Evolutionary conservation across 2,888 invertebrate genomes (phyloP).

Genomic region (Agrochola lychnidis): DNA sequence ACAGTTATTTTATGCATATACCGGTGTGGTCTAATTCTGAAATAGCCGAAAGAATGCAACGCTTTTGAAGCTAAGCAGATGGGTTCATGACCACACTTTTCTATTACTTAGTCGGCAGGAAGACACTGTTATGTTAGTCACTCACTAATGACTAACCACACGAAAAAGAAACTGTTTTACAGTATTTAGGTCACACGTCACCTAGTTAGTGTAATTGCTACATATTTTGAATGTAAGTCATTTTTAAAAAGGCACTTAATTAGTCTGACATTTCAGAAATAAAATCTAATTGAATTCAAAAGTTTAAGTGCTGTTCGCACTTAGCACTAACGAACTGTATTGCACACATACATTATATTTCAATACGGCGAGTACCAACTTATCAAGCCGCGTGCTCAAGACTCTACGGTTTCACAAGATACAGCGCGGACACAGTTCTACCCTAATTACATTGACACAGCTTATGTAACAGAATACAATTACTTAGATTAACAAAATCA

Average conservation of each 20-base stretch:
- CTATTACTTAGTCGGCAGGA: background rate
- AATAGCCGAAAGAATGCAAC: too few species aligned
- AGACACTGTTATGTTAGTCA: too few species aligned
- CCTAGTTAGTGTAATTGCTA: background rate
- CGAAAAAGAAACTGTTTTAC: background rate
- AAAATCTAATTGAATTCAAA: background rate
- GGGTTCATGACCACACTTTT: background rate
- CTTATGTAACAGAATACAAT: constrained; percentile 57
- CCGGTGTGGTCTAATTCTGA: too few species aligned
- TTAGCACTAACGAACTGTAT: background rate
- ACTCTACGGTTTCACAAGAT: constrained; percentile 47
- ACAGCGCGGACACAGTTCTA: constrained; percentile 34
- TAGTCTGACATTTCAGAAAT: background rate
- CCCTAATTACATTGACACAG: constrained; percentile 52
- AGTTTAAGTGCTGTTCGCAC: background rate
- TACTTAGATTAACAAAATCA: constrained; percentile 54
- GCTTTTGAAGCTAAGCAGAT: background rate
- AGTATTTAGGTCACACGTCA: background rate
- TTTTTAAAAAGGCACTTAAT: background rate
- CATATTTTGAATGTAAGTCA: too few species aligned
- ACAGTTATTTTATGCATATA: too few species aligned
- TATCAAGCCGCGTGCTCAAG: constrained; percentile 17
- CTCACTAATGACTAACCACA: too few species aligned
- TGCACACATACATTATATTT: constrained; percentile 11
- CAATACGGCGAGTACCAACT: background rate